A percentile compares a stretch with the other conserved stretches of the same genome.
These are phyloP conservation scores for Coendou prehensilis DNA, from an alignment of 2,797 vertebrate genomes.

Conservation along the genomic window DNA sequence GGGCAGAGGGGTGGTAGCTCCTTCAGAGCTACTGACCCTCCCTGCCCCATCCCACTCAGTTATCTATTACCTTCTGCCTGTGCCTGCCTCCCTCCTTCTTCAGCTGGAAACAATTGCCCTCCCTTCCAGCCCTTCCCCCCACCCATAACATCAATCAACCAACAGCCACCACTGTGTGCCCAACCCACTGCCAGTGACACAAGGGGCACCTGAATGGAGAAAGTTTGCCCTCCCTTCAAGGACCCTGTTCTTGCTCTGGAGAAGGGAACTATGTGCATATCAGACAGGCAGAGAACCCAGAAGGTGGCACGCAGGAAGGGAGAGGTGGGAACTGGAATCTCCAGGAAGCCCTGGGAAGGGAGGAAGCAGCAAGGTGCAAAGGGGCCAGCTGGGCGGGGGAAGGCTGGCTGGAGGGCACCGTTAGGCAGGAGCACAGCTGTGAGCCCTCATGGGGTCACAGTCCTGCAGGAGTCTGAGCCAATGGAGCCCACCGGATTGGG, in stretches of 20 bases:
- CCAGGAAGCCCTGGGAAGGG: neutral
- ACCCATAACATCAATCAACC: constrained; percentile 56
- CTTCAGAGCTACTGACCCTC: constrained; percentile 19
- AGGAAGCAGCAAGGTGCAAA: neutral
- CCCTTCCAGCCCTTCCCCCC: constrained; percentile 6
- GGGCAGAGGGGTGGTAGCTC: neutral
- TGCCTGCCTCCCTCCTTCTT: neutral
- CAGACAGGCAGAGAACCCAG: neutral
- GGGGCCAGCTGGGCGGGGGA: neutral
- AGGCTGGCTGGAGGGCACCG: neutral
- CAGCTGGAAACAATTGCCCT: constrained; percentile 77
- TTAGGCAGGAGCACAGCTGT: constrained; percentile 56
- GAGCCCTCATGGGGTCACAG: constrained; percentile 51
- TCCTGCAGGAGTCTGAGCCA: neutral
- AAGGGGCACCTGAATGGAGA: neutral
- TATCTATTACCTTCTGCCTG: neutral
- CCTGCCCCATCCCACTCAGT: neutral
- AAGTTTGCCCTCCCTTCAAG: neutral
- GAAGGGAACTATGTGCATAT: accelerated
- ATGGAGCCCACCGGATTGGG: neutral
- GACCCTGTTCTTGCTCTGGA: neutral
- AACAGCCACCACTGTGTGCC: neutral
- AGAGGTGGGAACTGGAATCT: neutral
- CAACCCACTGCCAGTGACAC: neutral
- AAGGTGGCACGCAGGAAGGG: neutral